Evolutionary conservation across 2,888 invertebrate species (phyloP).

Genomic region (Pocota personata): DNA sequence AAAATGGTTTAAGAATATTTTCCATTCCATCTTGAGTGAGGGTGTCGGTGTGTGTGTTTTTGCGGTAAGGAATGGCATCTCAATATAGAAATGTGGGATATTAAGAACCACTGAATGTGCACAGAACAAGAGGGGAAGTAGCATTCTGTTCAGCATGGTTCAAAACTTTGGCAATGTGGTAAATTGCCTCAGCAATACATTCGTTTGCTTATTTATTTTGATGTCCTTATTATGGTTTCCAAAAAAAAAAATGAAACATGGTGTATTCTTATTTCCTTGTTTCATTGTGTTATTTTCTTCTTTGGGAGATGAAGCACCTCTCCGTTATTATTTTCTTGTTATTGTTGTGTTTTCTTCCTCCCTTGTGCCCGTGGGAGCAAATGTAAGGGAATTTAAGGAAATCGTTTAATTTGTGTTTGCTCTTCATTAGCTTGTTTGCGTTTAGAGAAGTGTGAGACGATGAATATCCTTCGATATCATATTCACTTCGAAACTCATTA

Average conservation of each 20-base stretch:
- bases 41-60: not conserved
- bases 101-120: not conserved
- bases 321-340: not conserved
- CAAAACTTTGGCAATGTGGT: constrained; percentile 19
- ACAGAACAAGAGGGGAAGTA: too few species aligned
- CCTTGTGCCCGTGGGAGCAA: not conserved
- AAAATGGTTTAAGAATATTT: constrained; percentile 22
- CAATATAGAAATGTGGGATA: not conserved
- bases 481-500: not conserved
- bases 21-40: not conserved
- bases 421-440: constrained; percentile 1
- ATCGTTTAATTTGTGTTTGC: not conserved
- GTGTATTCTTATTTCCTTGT: constrained; percentile 1
- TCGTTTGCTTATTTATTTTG: constrained; percentile 12
- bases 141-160: not conserved
- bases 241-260: not conserved
- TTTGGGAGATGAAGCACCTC: constrained; percentile 19
- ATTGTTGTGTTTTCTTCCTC: not conserved
- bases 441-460: not conserved
- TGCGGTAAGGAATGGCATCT: not conserved
- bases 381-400: not conserved
- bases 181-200: constrained; percentile 13
- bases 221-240: constrained; percentile 33
- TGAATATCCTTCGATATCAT: not conserved
- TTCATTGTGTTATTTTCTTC: constrained; percentile 20